These are phyloP conservation scores for Zapornia atra DNA, from an alignment of 2,113 vertebrate species.

Conservation along the genomic window DNA sequence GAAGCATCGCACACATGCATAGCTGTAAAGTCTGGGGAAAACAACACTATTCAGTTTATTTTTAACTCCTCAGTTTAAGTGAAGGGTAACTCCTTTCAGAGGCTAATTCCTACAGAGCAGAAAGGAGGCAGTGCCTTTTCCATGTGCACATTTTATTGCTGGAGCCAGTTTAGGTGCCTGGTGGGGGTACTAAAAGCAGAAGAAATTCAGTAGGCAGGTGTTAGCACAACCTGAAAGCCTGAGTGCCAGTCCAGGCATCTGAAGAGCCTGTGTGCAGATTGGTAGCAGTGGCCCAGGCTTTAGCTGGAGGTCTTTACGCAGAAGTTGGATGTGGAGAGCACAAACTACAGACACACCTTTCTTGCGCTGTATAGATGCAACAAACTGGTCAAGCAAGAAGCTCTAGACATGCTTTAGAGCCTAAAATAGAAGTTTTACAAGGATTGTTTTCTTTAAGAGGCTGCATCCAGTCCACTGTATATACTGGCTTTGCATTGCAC, in stretches of 20 bases:
- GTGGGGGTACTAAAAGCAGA: background rate
- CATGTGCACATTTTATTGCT: fast-evolving
- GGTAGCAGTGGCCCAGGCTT: background rate
- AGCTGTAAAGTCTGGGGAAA: background rate
- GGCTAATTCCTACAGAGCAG: background rate
- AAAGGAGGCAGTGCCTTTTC: background rate
- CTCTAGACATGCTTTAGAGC: background rate
- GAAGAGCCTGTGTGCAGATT: background rate
- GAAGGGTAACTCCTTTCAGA: background rate
- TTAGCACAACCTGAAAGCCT: background rate
- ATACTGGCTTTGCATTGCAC: background rate
- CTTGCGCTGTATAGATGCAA: background rate
- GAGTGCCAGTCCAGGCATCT: background rate
- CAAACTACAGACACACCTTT: background rate
- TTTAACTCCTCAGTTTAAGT: background rate
- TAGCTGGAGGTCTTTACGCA: background rate
- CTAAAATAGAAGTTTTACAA: background rate
- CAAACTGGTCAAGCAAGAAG: background rate
- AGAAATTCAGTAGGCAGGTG: background rate
- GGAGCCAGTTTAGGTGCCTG: background rate
- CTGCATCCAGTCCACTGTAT: fast-evolving
- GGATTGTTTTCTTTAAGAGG: background rate
- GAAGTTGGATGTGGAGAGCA: background rate
- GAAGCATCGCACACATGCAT: background rate
- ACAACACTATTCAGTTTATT: background rate